A percentile compares a stretch with the other conserved stretches of the same genome.
Evolutionary conservation across 2,888 invertebrate species (phyloP).

Genomic region (Caenorhabditis sinica): DNA sequence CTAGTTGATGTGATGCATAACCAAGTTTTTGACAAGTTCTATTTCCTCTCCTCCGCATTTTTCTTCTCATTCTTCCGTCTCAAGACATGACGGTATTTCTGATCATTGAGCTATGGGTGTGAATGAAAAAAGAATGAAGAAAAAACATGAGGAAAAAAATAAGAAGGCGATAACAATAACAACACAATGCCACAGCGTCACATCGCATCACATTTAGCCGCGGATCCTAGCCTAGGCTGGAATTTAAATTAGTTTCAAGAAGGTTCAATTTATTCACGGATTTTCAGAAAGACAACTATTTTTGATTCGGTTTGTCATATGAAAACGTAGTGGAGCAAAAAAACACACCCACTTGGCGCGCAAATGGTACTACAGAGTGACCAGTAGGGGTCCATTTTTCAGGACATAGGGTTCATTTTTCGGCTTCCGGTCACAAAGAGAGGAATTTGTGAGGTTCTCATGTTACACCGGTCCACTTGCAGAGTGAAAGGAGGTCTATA

Average conservation of each 20-base stretch:
- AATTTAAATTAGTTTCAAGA: slow-evolving; percentile 36
- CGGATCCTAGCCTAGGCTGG: slow-evolving; percentile 16
- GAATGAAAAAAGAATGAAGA: slow-evolving; percentile 25
- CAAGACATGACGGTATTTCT: slow-evolving; percentile 34
- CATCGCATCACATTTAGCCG: slow-evolving; percentile 24
- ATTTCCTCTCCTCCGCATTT: neutral
- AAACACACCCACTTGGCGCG: slow-evolving; percentile 1
- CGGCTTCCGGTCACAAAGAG: slow-evolving; percentile 62
- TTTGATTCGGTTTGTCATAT: neutral
- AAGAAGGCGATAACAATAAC: slow-evolving; percentile 54
- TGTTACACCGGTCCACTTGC: slow-evolving; percentile 53
- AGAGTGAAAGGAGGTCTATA: neutral
- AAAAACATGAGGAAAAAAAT: slow-evolving; percentile 22
- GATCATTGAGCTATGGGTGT: slow-evolving; percentile 39
- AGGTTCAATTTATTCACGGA: neutral
- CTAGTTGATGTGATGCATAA: neutral
- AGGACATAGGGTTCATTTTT: slow-evolving; percentile 54
- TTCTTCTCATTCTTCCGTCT: neutral
- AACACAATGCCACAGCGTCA: slow-evolving; percentile 39
- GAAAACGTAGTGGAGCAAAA: slow-evolving; percentile 8
- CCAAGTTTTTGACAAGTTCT: neutral
- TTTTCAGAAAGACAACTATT: neutral
- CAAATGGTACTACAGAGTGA: slow-evolving; percentile 30
- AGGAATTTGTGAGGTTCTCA: slow-evolving; percentile 57
- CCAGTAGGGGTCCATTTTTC: neutral